phyloP scores from a whole-genome alignment of 1,140 invertebrate species.

The Ips typographus region DNA sequence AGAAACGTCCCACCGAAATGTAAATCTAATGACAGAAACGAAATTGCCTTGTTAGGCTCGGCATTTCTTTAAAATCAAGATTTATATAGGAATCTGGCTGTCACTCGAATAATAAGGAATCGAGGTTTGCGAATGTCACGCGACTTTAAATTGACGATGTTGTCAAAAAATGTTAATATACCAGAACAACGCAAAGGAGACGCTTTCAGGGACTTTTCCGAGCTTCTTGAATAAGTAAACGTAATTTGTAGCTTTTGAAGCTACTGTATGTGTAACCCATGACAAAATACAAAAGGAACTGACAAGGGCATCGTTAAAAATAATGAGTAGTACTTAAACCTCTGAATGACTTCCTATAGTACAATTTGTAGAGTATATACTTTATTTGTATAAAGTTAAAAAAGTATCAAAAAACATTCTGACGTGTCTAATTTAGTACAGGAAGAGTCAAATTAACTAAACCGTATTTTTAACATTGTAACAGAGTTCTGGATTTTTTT shows the following conservation, averaged over 20 bases:
- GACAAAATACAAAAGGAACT: conserved; percentile 16
- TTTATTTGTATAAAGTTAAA: too few species aligned
- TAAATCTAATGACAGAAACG: conserved; percentile 14
- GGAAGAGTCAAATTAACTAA: too few species aligned
- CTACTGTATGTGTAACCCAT: conserved; percentile 13
- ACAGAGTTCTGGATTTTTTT: too few species aligned
- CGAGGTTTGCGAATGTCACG: neutral
- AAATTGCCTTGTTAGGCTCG: conserved; percentile 8
- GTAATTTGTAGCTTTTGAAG: conserved; percentile 27
- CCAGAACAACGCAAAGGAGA: neutral
- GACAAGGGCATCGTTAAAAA: conserved; percentile 11
- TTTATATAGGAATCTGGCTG: conserved; percentile 3
- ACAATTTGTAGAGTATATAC: too few species aligned
- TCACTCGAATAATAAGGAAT: neutral
- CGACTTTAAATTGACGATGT: neutral
- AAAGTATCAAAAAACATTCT: too few species aligned
- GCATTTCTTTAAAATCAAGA: conserved; percentile 9
- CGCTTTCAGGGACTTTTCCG: conserved; percentile 13
- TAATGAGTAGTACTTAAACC: conserved; percentile 3
- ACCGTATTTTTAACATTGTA: too few species aligned
- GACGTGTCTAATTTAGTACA: too few species aligned
- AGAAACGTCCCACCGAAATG: conserved; percentile 7
- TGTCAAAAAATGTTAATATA: too few species aligned
- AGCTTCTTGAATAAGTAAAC: conserved; percentile 30
- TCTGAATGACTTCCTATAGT: too few species aligned